Conservation (phyloP, 2,888 invertebrate genomes). For the Troides helena region DNA sequence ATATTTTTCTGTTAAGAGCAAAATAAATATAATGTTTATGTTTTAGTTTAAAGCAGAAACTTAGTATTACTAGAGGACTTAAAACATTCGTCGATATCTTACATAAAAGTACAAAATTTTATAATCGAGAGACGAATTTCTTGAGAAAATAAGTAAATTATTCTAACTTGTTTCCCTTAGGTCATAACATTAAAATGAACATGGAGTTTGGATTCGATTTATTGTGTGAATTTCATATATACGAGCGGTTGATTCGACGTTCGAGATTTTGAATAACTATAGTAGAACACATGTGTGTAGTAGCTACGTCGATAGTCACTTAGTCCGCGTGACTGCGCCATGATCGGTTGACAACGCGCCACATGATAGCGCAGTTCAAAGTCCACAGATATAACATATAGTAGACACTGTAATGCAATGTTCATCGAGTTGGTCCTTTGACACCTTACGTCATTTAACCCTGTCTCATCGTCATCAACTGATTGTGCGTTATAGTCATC, state of each 20-base stretch:
- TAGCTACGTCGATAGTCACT: neutral
- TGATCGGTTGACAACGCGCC: slow-evolving; percentile 20
- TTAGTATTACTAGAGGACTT: too few species aligned
- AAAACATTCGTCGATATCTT: too few species aligned
- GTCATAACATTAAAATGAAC: too few species aligned
- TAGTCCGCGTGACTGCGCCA: slow-evolving; percentile 7
- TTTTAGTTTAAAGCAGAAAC: too few species aligned
- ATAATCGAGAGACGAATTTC: neutral
- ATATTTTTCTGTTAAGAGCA: too few species aligned
- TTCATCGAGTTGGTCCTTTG: neutral
- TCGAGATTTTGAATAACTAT: neutral
- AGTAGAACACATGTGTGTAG: neutral
- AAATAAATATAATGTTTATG: too few species aligned
- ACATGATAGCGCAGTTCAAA: slow-evolving; percentile 25
- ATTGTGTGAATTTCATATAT: neutral
- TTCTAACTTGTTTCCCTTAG: too few species aligned
- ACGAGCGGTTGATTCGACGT: neutral
- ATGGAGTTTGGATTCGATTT: neutral
- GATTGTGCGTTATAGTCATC: too few species aligned
- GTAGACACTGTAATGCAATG: slow-evolving; percentile 2
- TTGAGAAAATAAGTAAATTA: neutral
- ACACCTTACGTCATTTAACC: neutral
- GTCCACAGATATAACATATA: slow-evolving; percentile 20
- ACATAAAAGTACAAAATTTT: neutral
- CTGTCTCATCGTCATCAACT: too few species aligned